phyloP scores from a whole-genome alignment of 2,113 vertebrate species.

The Nansenia antarctica region DNA sequence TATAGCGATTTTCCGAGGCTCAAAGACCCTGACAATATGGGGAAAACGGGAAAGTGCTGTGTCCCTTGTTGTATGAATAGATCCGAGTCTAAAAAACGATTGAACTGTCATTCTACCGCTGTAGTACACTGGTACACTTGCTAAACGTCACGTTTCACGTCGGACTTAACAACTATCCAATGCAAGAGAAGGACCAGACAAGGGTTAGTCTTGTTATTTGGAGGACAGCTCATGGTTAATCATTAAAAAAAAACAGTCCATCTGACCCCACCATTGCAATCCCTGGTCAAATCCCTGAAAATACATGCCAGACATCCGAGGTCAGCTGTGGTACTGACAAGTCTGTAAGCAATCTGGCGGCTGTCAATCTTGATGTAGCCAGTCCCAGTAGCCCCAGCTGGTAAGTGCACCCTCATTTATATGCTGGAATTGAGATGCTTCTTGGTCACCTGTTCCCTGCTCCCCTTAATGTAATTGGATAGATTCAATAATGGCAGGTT shows the following conservation, averaged over 20 bases:
- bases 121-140: neutral
- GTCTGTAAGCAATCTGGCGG: constrained; percentile 63
- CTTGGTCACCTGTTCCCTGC: constrained; percentile 69
- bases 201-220: constrained; percentile 25
- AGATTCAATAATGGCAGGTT: constrained; percentile 49
- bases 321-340: constrained; percentile 47
- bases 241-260: constrained; percentile 10
- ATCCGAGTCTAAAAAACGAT: no score
- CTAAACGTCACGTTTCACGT: neutral
- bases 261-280: constrained; percentile 43
- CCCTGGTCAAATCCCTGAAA: constrained; percentile 33
- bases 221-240: constrained; percentile 34
- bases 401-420: constrained; percentile 52
- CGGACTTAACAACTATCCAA: no score
- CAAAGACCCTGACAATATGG: no score
- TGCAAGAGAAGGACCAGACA: constrained; percentile 1
- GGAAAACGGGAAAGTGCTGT: no score
- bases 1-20: no score
- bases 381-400: constrained; percentile 59
- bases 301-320: constrained; percentile 49
- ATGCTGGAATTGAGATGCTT: constrained; percentile 60
- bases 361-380: constrained; percentile 68
- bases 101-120: neutral
- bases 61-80: no score
- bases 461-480: constrained; percentile 63